Evolutionary conservation across 2,797 vertebrate species (phyloP).

Genomic region (Diceros bicornis): DNA sequence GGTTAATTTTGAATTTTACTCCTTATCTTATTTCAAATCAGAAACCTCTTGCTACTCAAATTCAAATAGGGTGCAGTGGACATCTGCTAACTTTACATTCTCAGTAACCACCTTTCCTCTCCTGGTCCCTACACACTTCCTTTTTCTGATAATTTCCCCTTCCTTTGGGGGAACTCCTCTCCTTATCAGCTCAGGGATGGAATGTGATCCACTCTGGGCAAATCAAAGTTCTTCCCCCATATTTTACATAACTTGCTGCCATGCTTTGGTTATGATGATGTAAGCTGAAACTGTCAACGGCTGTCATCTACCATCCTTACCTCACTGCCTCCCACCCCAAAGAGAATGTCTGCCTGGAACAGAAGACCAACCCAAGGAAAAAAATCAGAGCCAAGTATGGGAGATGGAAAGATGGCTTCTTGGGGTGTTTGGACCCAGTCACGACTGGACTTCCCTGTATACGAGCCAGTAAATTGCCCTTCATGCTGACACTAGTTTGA

Average conservation of each 20-base stretch:
- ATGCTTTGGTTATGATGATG: background rate
- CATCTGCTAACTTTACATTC: background rate
- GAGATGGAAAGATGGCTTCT: background rate
- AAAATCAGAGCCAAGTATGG: background rate
- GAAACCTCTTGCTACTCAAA: slow-evolving; percentile 12
- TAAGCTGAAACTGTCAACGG: background rate
- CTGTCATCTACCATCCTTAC: background rate
- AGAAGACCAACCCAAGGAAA: slow-evolving; percentile 16
- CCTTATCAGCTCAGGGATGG: background rate
- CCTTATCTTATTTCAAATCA: background rate
- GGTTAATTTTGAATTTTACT: slow-evolving; percentile 60
- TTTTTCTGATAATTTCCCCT: background rate
- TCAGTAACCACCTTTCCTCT: background rate
- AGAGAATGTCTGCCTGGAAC: background rate
- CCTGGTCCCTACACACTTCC: background rate
- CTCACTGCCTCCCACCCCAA: background rate
- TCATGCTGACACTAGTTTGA: background rate
- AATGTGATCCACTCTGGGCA: background rate
- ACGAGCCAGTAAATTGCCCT: background rate
- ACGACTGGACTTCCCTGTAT: background rate
- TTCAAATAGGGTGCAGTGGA: background rate
- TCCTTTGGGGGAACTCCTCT: background rate
- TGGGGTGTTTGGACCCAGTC: background rate
- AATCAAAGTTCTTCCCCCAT: slow-evolving; percentile 43
- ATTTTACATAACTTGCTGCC: background rate